A percentile compares a stretch with the other conserved stretches of the same genome.
Conservation (phyloP, 1,140 invertebrate species). For the Holotrichia oblita region DNA sequence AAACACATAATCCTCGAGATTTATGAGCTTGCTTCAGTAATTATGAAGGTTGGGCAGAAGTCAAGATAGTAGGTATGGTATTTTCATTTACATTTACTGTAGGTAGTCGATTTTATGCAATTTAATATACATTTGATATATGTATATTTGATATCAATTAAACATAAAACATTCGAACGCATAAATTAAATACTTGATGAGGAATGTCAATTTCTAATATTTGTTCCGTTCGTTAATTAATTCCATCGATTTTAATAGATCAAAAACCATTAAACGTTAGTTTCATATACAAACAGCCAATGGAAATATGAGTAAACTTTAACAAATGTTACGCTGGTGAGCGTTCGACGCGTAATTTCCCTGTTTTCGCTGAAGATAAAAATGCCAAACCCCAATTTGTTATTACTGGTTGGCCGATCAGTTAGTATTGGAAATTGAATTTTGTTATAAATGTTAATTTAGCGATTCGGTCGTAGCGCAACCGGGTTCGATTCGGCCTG, state of each 20-base stretch:
- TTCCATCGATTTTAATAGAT: not conserved
- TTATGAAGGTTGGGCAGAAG: too few relatives aligned
- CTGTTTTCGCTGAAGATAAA: not conserved
- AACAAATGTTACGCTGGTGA: not conserved
- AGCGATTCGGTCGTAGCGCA: conserved; percentile 13
- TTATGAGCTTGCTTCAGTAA: too few relatives aligned
- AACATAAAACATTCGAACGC: not conserved
- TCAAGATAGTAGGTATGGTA: too few relatives aligned
- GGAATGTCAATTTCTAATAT: not conserved
- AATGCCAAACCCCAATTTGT: conserved; percentile 24
- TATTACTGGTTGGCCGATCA: not conserved
- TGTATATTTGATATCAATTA: not conserved
- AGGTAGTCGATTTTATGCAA: too few relatives aligned
- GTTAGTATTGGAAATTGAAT: conserved; percentile 13
- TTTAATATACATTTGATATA: too few relatives aligned
- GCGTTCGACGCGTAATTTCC: not conserved
- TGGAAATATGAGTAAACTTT: conserved; percentile 4
- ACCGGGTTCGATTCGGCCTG: conserved; percentile 1
- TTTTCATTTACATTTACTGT: too few relatives aligned
- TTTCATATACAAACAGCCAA: not conserved
- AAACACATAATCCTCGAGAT: too few relatives aligned
- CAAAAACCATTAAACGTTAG: not conserved
- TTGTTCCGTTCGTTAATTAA: not conserved
- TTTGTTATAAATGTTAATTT: conserved; percentile 37
- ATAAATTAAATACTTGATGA: not conserved